phyloP scores from a whole-genome alignment of 1,140 invertebrate species.

The Aleiodes sp. region DNA sequence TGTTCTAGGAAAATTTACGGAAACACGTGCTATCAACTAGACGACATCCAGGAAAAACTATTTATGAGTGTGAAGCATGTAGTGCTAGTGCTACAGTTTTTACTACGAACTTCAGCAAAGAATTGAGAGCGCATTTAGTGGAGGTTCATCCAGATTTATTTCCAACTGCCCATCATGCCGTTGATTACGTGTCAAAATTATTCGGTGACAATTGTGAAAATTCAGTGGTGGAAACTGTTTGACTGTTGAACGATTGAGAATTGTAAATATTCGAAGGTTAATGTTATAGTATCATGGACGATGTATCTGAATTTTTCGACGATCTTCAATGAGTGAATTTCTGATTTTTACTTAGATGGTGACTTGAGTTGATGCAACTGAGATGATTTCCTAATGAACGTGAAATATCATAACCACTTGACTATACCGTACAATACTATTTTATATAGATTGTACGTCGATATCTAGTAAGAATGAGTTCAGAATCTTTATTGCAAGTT shows the following conservation, averaged over 20 bases:
- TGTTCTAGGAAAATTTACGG: conserved; percentile 81
- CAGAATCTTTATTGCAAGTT: too few relatives aligned
- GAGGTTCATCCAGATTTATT: conserved; percentile 67
- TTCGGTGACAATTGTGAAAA: conserved; percentile 46
- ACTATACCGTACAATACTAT: too few relatives aligned
- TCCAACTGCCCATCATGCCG: conserved; percentile 57
- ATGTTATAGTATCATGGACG: too few relatives aligned
- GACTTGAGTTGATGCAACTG: too few relatives aligned
- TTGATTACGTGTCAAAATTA: conserved; percentile 62
- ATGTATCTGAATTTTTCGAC: too few relatives aligned
- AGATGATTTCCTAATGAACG: too few relatives aligned
- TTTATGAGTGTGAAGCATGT: conserved; percentile 81
- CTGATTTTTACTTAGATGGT: too few relatives aligned
- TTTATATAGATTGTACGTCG: too few relatives aligned
- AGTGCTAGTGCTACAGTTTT: conserved; percentile 52
- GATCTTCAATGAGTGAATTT: too few relatives aligned
- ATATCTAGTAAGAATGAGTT: too few relatives aligned
- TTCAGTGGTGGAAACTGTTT: background rate
- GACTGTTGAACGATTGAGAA: conserved; percentile 1
- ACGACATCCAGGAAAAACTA: conserved; percentile 77
- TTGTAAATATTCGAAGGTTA: too few relatives aligned
- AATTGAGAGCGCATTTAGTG: conserved; percentile 74
- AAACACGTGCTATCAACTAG: conserved; percentile 85
- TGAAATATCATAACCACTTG: too few relatives aligned
- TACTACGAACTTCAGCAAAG: conserved; percentile 73